Evolutionary conservation across 1,140 invertebrate species (phyloP).

Genomic region (Micrasema longulum): DNA sequence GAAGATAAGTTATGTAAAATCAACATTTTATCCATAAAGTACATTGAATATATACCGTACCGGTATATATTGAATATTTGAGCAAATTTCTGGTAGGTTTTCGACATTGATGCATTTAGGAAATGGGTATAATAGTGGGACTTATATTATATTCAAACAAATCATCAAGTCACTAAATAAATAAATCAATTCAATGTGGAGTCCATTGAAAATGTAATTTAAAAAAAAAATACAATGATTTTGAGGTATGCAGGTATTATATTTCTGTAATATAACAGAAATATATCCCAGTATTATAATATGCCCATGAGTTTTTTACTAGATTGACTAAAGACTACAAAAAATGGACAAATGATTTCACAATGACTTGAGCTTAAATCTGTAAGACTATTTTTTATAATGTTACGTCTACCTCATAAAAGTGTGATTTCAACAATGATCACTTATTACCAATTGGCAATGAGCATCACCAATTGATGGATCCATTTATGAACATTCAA

Average conservation of each 20-base stretch:
- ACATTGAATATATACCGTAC: neutral
- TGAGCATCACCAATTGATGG: too few relatives aligned
- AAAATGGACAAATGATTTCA: too few relatives aligned
- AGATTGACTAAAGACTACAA: too few relatives aligned
- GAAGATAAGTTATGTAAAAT: neutral
- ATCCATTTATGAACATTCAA: too few relatives aligned
- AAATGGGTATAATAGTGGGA: neutral
- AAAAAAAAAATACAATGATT: neutral
- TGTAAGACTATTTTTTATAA: too few relatives aligned
- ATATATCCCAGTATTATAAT: too few relatives aligned
- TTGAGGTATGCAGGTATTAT: neutral
- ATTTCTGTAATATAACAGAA: neutral
- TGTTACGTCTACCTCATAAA: too few relatives aligned
- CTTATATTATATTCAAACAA: neutral
- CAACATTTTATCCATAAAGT: neutral
- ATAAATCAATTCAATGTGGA: neutral
- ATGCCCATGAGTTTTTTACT: too few relatives aligned
- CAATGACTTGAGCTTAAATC: too few relatives aligned
- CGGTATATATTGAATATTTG: neutral
- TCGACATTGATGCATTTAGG: neutral
- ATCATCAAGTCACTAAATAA: slow-evolving; percentile 2
- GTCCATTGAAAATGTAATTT: neutral
- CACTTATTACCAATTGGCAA: too few relatives aligned
- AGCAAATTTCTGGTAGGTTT: slow-evolving; percentile 25
- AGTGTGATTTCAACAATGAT: too few relatives aligned